phyloP scores from a whole-genome alignment of 2,797 vertebrate species.

The Nannoperca australis region DNA sequence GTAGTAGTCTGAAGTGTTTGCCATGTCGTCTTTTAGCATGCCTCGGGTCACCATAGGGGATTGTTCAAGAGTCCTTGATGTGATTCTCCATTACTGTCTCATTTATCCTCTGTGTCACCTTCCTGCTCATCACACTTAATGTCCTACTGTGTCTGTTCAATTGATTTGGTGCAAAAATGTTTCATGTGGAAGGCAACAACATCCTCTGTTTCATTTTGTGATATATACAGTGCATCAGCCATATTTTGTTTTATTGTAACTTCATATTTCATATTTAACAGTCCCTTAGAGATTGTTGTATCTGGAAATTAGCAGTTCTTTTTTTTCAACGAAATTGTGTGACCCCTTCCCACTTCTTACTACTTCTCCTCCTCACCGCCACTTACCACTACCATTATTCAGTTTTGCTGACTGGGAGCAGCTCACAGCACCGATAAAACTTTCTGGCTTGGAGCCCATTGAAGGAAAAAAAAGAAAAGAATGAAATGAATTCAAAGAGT shows the following conservation, averaged over 20 bases:
- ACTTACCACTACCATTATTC: background rate
- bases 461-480: conserved; percentile 40
- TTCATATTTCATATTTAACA: conserved; percentile 16
- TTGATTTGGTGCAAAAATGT: conserved; percentile 22
- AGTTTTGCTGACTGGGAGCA: conserved; percentile 37
- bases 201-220: background rate
- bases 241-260: conserved; percentile 8
- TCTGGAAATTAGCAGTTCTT: background rate
- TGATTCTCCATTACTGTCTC: conserved; percentile 53
- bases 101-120: conserved; percentile 57
- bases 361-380: background rate
- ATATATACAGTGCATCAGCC: background rate
- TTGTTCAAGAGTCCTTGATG: conserved; percentile 57
- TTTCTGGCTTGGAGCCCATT: conserved; percentile 46
- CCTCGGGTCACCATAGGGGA: conserved; percentile 51
- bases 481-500: conserved; percentile 67
- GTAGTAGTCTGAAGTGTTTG: conserved; percentile 53
- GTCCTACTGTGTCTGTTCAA: conserved; percentile 23
- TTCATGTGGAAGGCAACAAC: conserved; percentile 9
- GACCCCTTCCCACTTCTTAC: conserved; percentile 13
- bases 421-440: conserved; percentile 37
- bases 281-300: conserved; percentile 21
- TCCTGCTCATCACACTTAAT: conserved; percentile 54
- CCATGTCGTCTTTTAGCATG: conserved; percentile 37
- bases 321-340: conserved; percentile 14